Percentiles rank a stretch among this genome's conserved stretches.
Conservation (phyloP, 2,797 vertebrate species). For the Eupleurogrammus muticus region DNA sequence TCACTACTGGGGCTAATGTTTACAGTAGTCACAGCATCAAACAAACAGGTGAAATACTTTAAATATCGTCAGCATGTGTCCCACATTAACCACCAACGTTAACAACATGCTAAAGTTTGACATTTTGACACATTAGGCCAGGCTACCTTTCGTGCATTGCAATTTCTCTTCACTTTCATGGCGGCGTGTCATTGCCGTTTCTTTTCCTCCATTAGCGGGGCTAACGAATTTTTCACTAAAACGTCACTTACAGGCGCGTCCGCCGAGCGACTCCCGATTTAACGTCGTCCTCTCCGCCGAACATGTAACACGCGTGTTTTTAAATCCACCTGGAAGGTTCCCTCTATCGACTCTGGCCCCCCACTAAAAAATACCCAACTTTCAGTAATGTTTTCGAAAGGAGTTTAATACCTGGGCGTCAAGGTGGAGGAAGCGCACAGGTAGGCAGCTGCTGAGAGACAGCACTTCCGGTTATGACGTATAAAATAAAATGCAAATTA, state of each 20-base stretch:
- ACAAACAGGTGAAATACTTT: neutral
- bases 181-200: constrained; percentile 59
- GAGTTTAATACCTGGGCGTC: constrained; percentile 69
- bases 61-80: fast-evolving
- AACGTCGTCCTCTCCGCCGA: neutral
- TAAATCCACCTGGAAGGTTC: constrained; percentile 14
- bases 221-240: constrained; percentile 29
- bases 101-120: neutral
- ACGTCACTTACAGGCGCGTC: constrained; percentile 55
- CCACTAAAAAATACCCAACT: neutral
- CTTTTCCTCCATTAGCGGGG: constrained; percentile 75
- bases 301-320: neutral
- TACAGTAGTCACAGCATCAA: constrained; percentile 11
- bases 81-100: neutral
- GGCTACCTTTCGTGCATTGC: neutral
- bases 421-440: constrained; percentile 59
- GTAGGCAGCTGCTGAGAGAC: constrained; percentile 41
- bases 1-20: neutral
- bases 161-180: constrained; percentile 64
- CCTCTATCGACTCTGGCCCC: fast-evolving
- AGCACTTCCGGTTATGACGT: constrained; percentile 43
- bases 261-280: neutral
- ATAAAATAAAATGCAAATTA: constrained; percentile 41
- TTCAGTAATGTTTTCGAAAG: constrained; percentile 35
- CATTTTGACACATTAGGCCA: neutral